Base-by-base conservation (phyloP, 2,888 invertebrate species). In the Zaprionus bogoriensis region DNA sequence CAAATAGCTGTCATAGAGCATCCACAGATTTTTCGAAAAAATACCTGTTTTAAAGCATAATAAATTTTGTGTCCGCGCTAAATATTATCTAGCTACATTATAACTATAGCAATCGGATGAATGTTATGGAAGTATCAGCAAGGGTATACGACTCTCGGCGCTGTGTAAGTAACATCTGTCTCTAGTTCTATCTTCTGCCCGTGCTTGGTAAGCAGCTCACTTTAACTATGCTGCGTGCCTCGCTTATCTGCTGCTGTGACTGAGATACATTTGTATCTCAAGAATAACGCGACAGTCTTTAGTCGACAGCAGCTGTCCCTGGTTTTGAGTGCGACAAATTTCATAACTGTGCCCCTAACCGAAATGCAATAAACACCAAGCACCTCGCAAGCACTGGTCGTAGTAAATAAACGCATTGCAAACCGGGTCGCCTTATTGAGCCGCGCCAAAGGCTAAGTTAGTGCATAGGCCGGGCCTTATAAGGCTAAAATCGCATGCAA, bases 351-450 rank as follows among this genome's bases (percentile, higher is more conserved):
- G 55, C 28, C 30, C 44, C 63, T 48, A 77, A 62, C 77, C 64
- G 70, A 80, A 80, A 77, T 60, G 61, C 74, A 69, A 38, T 61
- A 60, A 39, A 39, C 20, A 39, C 10, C n/a, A 32, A n/a, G 19
- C 36, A 36, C 28, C n/a, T 67, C 12, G 27, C 39, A 58, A 57
- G 50, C 51, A 51, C 44, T 38, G n/a, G 52, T 67, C 36, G 62
- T 20, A 25, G 17, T 38, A 67, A 73, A 23, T 38, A 67, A 73
- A 23, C n/a, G 20, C 79, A 80, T 79, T 79, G 79, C 77, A 58
- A 80, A 78, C 79, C 77, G 42, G 81, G 63, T 76, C 52, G 74
- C 79, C 79, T 65, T 80, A 76, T 67, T 65, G 55, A 83, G 83
- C 28, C 12, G 39, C 28, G 22, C n/a, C 36, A 48, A 63, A 69